Base-by-base conservation (phyloP, 2,888 invertebrate genomes). In the Lycaena phlaeas region DNA sequence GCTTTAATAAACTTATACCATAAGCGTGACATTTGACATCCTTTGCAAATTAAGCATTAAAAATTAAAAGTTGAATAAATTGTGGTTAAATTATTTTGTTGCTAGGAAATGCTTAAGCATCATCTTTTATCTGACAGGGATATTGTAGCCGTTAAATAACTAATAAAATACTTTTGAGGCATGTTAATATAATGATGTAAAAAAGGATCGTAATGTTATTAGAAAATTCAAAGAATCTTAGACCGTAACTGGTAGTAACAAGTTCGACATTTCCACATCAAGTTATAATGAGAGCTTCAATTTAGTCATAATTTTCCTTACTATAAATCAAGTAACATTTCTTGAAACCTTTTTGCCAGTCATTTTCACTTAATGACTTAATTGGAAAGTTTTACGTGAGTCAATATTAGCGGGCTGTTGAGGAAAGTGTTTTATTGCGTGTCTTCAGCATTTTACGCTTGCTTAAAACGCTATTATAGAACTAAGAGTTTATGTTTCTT, bases 321-420 rank as follows among this genome's bases (percentile, higher is more conserved):
- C 39, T 22, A 30, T 40, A 40, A 40, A 25, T 30, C 26, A 40
- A 31, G 15, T 26, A 14, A 30, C 26, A 40, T 26, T 40, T 31
- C 31, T 31, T 40, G 14, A 31, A 39, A 27, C 17, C 15, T 30
- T 40, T 22, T 40, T 26, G 39, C 39, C 38, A 65, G 61, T 52
- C 27, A 50, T 53, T 50, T 45, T 46, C 43, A 41, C 56, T 42
- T 75, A 78, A 79, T 76, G 69, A 69, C 77, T 76, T 78, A 78
- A 79, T 79, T 74, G 69, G 75, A 73, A 75, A 68, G 69, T 73
- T 76, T 71, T 67, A 68, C 61, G 61, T 55, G 59, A 64, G 64
- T 65, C 68, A 61, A 68, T 68, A 67, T 66, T 67, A 60, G 57
- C 64, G 56, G 61, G 59, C 57, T 52, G 68, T n/a, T n/a, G n/a